These are phyloP conservation scores for cat (Felis catus) DNA, from an alignment of 2,113 vertebrate genomes.

Conservation along the genomic window DNA sequence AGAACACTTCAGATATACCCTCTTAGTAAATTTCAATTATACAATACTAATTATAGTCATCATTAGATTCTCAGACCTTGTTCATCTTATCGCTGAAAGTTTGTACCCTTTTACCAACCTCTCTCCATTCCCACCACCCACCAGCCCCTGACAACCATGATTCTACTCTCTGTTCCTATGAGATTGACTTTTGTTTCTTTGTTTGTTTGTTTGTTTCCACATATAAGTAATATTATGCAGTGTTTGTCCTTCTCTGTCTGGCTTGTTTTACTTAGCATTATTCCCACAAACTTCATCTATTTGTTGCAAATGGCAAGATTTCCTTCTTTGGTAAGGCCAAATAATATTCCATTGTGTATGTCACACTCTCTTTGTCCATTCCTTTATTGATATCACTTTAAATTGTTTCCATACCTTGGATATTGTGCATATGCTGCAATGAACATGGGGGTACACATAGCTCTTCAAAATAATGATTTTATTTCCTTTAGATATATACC, in stretches of 20 bases:
- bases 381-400: not conserved
- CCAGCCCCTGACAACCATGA: not conserved
- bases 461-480: not conserved
- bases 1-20: not conserved
- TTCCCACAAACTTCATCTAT: not conserved
- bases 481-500: not conserved
- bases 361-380: not conserved
- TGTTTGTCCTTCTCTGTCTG: not conserved
- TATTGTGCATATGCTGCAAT: not conserved
- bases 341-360: not conserved
- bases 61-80: not conserved
- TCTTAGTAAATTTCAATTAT: not conserved
- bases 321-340: not conserved
- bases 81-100: not conserved
- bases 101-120: not conserved
- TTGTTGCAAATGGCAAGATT: not conserved
- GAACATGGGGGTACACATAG: not conserved
- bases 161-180: not conserved
- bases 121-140: not conserved
- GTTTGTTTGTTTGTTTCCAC: not conserved
- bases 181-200: not conserved
- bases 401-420: not conserved
- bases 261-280: not conserved
- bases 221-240: not conserved
- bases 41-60: not conserved